Evolutionary conservation across 1,140 invertebrate genomes (phyloP).

Genomic region (Tyrophagus putrescentiae): DNA sequence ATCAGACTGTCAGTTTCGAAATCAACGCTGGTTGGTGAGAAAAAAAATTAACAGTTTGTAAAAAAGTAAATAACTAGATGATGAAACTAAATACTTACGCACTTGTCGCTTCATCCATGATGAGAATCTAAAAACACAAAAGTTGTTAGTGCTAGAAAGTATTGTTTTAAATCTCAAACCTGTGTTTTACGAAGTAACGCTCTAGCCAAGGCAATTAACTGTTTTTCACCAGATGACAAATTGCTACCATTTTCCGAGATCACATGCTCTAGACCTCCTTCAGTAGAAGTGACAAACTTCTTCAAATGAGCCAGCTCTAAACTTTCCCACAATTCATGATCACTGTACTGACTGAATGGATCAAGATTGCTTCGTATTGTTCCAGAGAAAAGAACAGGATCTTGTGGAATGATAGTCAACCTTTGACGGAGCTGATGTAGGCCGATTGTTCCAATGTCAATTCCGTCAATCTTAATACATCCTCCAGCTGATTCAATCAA

Average conservation of each 20-base stretch:
- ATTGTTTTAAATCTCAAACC: too few relatives aligned
- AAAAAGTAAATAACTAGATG: background rate
- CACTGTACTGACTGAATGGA: slow-evolving; percentile 26
- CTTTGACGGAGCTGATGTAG: slow-evolving; percentile 69
- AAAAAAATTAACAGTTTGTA: background rate
- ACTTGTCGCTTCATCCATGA: slow-evolving; percentile 37
- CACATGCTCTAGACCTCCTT: slow-evolving; percentile 21
- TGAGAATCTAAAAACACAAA: too few relatives aligned
- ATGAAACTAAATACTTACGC: too few relatives aligned
- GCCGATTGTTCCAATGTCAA: slow-evolving; percentile 69
- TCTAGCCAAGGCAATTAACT: slow-evolving; percentile 36
- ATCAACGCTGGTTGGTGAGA: slow-evolving; percentile 37
- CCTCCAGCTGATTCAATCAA: slow-evolving; percentile 44
- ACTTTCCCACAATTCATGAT: slow-evolving; percentile 27
- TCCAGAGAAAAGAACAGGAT: slow-evolving; percentile 41
- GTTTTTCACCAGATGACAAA: slow-evolving; percentile 36
- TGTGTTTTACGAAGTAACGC: slow-evolving; percentile 34
- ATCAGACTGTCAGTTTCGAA: slow-evolving; percentile 35
- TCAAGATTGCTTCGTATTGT: slow-evolving; percentile 36
- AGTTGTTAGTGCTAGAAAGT: too few relatives aligned
- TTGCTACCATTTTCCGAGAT: slow-evolving; percentile 19
- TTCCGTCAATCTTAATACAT: slow-evolving; percentile 72
- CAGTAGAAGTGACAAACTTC: slow-evolving; percentile 21
- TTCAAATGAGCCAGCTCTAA: slow-evolving; percentile 27
- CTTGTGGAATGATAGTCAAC: slow-evolving; percentile 79